These are phyloP conservation scores for Plectus sambesii DNA, from an alignment of 1,140 invertebrate genomes.

Conservation along the genomic window DNA sequence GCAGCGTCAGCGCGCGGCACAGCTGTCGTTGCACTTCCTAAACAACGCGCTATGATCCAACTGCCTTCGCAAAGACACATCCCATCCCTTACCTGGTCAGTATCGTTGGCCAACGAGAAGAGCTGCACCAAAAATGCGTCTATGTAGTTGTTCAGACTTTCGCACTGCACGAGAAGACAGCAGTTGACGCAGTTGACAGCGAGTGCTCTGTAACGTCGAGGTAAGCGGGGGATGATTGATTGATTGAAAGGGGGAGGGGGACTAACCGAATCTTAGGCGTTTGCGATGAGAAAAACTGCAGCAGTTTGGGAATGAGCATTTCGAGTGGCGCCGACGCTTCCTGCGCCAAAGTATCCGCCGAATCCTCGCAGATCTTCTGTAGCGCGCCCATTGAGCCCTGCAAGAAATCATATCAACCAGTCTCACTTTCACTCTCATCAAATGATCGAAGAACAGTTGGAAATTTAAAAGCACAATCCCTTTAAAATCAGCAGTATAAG, in stretches of 20 bases:
- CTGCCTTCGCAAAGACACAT: conserved; percentile 51
- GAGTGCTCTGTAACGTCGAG: conserved; percentile 45
- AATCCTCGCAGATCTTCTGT: conserved; percentile 99
- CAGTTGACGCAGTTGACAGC: conserved; percentile 41
- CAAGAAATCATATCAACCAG: no score
- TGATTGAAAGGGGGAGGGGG: conserved; percentile 3
- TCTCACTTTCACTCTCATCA: no score
- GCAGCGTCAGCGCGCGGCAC: conserved; percentile 86
- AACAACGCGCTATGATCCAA: conserved; percentile 15
- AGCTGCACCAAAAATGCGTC: conserved; percentile 52
- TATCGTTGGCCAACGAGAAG: conserved; percentile 57
- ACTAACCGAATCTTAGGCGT: conserved; percentile 76
- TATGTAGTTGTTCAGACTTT: conserved; percentile 30
- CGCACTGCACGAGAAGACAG: conserved; percentile 41
- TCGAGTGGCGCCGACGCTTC: conserved; percentile 93
- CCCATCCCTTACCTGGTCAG: conserved; percentile 72
- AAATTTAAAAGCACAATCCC: no score
- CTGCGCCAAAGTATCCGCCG: conserved; percentile 76
- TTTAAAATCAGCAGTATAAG: no score
- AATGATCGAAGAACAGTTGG: no score
- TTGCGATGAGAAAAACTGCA: conserved; percentile 88
- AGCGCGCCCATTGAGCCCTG: conserved; percentile 90
- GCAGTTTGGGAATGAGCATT: conserved; percentile 89
- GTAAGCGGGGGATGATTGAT: conserved; percentile 53
- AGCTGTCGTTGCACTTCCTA: conserved; percentile 56